These are phyloP conservation scores for Sarcophaga rosellei DNA, from an alignment of 2,888 invertebrate species.

Conservation along the genomic window DNA sequence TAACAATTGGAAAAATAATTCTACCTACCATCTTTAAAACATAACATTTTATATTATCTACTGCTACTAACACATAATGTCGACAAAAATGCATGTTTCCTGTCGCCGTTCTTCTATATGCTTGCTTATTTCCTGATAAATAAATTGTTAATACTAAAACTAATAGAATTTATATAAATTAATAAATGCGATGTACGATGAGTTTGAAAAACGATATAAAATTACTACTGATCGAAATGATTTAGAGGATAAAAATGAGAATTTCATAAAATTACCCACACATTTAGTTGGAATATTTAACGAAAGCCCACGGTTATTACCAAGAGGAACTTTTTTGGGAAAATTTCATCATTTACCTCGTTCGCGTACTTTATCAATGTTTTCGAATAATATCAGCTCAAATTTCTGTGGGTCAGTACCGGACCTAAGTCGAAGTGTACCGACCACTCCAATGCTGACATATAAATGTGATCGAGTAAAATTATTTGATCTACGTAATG, in stretches of 20 bases:
- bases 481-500: constrained; percentile 41
- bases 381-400: constrained; percentile 75
- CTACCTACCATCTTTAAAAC: constrained; percentile 46
- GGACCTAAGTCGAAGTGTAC: constrained; percentile 80
- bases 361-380: constrained; percentile 83
- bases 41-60: constrained; percentile 56
- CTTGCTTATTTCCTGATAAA: constrained; percentile 41
- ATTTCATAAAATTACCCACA: constrained; percentile 76
- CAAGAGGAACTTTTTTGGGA: constrained; percentile 82
- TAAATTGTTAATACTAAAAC: constrained; percentile 42
- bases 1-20: constrained; percentile 63
- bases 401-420: constrained; percentile 80
- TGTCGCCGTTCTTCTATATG: constrained; percentile 54
- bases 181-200: constrained; percentile 72
- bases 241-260: constrained; percentile 70
- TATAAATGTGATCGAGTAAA: constrained; percentile 73
- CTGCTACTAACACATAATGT: constrained; percentile 57
- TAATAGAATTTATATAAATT: constrained; percentile 69
- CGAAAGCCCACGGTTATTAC: constrained; percentile 75
- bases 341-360: constrained; percentile 81
- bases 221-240: constrained; percentile 75
- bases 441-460: constrained; percentile 77
- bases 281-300: constrained; percentile 77
- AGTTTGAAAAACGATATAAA: constrained; percentile 74
- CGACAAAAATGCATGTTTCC: constrained; percentile 59